A percentile compares a stretch with the other conserved stretches of the same genome.
phyloP scores from a whole-genome alignment of 2,797 vertebrate species.

The Smutsia temminckii region DNA sequence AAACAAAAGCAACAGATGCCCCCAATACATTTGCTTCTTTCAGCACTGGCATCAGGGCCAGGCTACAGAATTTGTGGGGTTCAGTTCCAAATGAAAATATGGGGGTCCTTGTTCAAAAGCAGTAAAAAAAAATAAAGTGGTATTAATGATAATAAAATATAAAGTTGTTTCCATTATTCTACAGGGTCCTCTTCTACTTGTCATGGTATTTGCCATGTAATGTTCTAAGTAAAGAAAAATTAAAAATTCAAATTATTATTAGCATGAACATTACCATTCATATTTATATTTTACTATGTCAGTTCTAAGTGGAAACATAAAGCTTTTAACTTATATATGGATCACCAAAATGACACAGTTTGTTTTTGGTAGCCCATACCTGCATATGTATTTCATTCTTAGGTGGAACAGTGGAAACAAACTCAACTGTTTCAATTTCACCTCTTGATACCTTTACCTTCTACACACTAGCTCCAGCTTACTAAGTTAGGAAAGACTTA shows the following conservation, averaged over 20 bases:
- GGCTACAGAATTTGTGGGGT: not conserved
- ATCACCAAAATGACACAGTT: not conserved
- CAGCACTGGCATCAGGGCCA: not conserved
- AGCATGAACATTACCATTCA: not conserved
- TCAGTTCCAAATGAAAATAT: not conserved
- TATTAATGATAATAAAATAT: not conserved
- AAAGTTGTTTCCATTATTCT: not conserved
- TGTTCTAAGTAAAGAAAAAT: constrained; percentile 27
- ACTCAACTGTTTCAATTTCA: not conserved
- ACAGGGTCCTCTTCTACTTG: not conserved
- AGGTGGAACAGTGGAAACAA: not conserved
- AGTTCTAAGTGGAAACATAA: constrained; percentile 31
- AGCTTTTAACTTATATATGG: not conserved
- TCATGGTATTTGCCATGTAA: not conserved
- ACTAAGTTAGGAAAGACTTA: constrained; percentile 24
- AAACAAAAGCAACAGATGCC: not conserved
- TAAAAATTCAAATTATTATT: constrained; percentile 28
- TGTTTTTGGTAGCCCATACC: not conserved
- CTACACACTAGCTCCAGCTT: not conserved
- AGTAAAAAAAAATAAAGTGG: not conserved
- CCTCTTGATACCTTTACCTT: not conserved
- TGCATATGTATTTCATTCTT: not conserved
- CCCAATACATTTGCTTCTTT: not conserved
- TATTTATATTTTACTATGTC: not conserved
- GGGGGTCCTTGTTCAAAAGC: not conserved